phyloP scores from a whole-genome alignment of 1,140 invertebrate genomes.

The Caenorhabditis elegans region DNA sequence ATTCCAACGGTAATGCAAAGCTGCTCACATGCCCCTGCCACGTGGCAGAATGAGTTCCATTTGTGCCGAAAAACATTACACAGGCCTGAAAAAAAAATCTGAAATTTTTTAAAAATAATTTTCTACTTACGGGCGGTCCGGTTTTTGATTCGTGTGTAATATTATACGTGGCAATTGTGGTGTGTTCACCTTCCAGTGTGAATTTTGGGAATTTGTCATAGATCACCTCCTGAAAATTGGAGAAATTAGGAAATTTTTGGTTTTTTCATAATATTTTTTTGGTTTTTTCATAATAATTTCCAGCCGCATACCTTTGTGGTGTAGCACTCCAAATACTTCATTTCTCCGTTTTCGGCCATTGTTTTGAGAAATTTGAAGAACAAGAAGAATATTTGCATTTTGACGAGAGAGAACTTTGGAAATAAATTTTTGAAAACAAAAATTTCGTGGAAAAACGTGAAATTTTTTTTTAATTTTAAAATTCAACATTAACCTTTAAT shows the following conservation, averaged over 20 bases:
- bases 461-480: no score
- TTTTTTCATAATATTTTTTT: no score
- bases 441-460: no score
- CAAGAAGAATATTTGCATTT: no score
- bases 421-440: no score
- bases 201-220: not conserved
- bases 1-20: not conserved
- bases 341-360: no score
- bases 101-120: no score
- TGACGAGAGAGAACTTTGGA: no score
- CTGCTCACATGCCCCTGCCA: slow-evolving; percentile 20
- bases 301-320: not conserved
- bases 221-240: not conserved
- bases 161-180: not conserved
- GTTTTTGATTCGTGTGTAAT: not conserved
- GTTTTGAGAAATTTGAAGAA: no score
- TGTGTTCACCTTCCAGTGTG: not conserved
- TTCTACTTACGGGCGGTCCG: not conserved
- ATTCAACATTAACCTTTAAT: no score
- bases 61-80: not conserved
- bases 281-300: no score
- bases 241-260: not conserved
- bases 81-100: no score
- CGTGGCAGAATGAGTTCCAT: not conserved
- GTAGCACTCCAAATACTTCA: not conserved